A percentile compares a stretch with the other conserved stretches of the same genome.
These are phyloP conservation scores for Coelopa frigida DNA, from an alignment of 1,140 invertebrate species.

Conservation along the genomic window DNA sequence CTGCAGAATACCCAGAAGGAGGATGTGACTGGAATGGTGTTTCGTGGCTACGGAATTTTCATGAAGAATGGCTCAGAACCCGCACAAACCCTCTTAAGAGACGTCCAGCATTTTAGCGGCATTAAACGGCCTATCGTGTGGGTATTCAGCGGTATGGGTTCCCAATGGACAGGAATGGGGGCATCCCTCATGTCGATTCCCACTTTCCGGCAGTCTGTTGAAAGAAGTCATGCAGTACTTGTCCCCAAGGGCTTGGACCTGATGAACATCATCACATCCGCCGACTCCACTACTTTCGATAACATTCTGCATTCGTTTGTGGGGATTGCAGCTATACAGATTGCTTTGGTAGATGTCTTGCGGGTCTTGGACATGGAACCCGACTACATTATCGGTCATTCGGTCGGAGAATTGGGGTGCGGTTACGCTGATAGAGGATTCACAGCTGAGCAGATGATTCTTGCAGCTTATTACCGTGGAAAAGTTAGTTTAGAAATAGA, in stretches of 20 bases:
- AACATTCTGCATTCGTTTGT: constrained; percentile 84
- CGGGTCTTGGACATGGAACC: constrained; percentile 62
- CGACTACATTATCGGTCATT: constrained; percentile 81
- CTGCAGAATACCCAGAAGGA: constrained; percentile 51
- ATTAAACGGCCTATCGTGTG: constrained; percentile 69
- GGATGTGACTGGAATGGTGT: constrained; percentile 51
- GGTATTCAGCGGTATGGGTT: constrained; percentile 87
- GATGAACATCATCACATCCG: constrained; percentile 67
- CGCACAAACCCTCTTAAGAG: constrained; percentile 41
- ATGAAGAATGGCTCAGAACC: constrained; percentile 47
- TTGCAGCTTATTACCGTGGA: constrained; percentile 79
- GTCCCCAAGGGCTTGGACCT: constrained; percentile 70
- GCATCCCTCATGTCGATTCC: constrained; percentile 56
- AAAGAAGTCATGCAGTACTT: constrained; percentile 64
- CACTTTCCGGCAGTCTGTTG: constrained; percentile 64
- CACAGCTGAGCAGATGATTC: constrained; percentile 74
- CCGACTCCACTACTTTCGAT: constrained; percentile 66
- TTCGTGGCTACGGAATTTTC: constrained; percentile 52
- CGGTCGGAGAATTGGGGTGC: constrained; percentile 81
- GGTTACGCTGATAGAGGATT: constrained; percentile 83
- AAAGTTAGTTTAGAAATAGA: constrained; percentile 71
- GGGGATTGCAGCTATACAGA: constrained; percentile 82
- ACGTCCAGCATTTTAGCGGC: constrained; percentile 54
- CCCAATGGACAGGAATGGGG: constrained; percentile 83
- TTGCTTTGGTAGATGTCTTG: constrained; percentile 75